Base-by-base conservation (phyloP, 2,113 vertebrate species). In the Ceyx cyanopectus region DNA sequence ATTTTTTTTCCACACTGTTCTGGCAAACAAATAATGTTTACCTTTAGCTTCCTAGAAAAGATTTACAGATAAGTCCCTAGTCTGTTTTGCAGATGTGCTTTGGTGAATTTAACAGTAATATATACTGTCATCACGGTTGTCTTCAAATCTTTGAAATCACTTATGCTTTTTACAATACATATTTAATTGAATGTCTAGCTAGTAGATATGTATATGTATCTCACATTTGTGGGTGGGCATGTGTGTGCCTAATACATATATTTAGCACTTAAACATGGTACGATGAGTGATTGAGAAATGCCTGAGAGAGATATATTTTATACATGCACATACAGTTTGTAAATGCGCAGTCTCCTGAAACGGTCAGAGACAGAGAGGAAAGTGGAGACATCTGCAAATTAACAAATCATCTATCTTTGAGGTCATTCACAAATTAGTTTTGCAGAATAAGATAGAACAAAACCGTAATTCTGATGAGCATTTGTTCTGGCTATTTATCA, bases 371-470 rank as follows among this genome's bases (percentile, higher is more conserved):
- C 77, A 30, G 89, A 82, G 72, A 91, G 90, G 82, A 65, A 27
- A 94, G 90, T 88, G 89, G 56, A 58, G 85, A 92, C 94, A 97
- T 94, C 94, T 96, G 94, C 90, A 97, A 93, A 96, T 97, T 92
- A 97, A 97, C 96, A 96, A 96, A 96, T 90, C 85, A 91, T 88
- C 89, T 94, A 85, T 96, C 96, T 97, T 94, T 83, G 81, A 94
- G 92, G 93, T 91, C 30, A 94, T 79, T 96, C 94, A 70, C 89
- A 86, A 94, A 97, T 97, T 97, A 75, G 81, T 97, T 97, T 97
- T 97, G 92, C 95, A 97, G 94, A 96, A 94, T 96, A 84, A 96
- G 92, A 57, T 89, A 96, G 94, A 97, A 95, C 92, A 93, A 95
- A 92, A 97, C 86, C 74, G n/a, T 90, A 90, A 97, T 97, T 97